Percentiles rank a stretch among this genome's conserved stretches.
Evolutionary conservation across 2,888 invertebrate genomes (phyloP).

Genomic region (Dyspetes luteomarginatus): DNA sequence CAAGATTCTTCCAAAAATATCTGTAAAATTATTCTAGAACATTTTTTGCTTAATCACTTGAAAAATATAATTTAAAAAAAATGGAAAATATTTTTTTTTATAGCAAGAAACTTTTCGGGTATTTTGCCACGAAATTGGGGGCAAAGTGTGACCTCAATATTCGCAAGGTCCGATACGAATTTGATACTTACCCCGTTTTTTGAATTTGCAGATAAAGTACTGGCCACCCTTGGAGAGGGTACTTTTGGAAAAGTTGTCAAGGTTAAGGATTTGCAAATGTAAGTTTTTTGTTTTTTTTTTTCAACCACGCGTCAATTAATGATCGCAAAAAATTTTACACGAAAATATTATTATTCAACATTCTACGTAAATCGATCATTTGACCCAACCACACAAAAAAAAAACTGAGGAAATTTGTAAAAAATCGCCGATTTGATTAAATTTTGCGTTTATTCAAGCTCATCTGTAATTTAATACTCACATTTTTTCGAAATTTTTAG

Average conservation of each 20-base stretch:
- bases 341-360: no score
- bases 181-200: constrained; percentile 83
- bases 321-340: neutral
- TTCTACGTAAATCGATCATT: no score
- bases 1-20: no score
- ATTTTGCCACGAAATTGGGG: constrained; percentile 42
- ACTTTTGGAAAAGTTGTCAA: constrained; percentile 99
- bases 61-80: neutral
- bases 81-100: no score
- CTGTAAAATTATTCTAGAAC: no score
- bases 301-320: neutral
- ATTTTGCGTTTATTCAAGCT: no score
- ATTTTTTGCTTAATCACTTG: constrained; percentile 10
- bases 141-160: constrained; percentile 58
- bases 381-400: no score
- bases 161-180: constrained; percentile 75
- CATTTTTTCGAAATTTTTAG: no score
- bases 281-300: no score
- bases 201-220: constrained; percentile 97
- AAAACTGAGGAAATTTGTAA: no score
- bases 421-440: no score
- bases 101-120: constrained; percentile 7
- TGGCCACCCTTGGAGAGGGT: constrained; percentile 99
- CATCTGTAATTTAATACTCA: no score
- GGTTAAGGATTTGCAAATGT: constrained; percentile 98